Evolutionary conservation across 2,888 invertebrate species (phyloP).

Genomic region (Caenorhabditis sinica): DNA sequence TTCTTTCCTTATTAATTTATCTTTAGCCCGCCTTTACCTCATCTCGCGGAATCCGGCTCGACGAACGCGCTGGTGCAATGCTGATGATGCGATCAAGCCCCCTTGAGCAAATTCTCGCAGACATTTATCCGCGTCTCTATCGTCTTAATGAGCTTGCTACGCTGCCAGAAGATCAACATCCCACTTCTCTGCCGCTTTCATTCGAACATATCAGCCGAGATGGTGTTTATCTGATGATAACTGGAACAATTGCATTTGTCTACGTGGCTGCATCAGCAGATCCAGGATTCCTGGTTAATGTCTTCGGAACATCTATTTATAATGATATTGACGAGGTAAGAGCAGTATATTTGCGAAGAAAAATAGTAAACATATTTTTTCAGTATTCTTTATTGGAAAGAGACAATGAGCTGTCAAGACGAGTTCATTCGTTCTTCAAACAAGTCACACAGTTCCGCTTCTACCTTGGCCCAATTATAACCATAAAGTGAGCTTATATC

Average conservation of each 20-base stretch:
- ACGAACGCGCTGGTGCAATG: conserved; percentile 95
- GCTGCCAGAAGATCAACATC: conserved; percentile 54
- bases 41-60: conserved; percentile 91
- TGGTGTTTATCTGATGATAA: conserved; percentile 95
- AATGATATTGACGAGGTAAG: conserved; percentile 72
- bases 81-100: conserved; percentile 94
- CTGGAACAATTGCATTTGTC: conserved; percentile 86
- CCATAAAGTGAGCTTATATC: conserved; percentile 65
- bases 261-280: conserved; percentile 71
- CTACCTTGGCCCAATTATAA: conserved; percentile 69
- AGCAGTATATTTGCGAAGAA: no score
- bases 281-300: conserved; percentile 66
- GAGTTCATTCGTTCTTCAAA: conserved; percentile 70
- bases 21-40: conserved; percentile 90
- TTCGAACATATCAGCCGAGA: conserved; percentile 89
- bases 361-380: no score
- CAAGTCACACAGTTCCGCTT: conserved; percentile 67
- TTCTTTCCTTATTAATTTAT: background rate
- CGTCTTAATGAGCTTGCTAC: conserved; percentile 88
- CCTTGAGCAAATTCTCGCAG: conserved; percentile 89
- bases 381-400: conserved; percentile 65
- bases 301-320: conserved; percentile 71
- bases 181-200: conserved; percentile 90
- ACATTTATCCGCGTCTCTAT: conserved; percentile 94
- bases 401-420: conserved; percentile 66